Conservation (phyloP, 2,113 vertebrate genomes). For the Apaloderma vittatum region DNA sequence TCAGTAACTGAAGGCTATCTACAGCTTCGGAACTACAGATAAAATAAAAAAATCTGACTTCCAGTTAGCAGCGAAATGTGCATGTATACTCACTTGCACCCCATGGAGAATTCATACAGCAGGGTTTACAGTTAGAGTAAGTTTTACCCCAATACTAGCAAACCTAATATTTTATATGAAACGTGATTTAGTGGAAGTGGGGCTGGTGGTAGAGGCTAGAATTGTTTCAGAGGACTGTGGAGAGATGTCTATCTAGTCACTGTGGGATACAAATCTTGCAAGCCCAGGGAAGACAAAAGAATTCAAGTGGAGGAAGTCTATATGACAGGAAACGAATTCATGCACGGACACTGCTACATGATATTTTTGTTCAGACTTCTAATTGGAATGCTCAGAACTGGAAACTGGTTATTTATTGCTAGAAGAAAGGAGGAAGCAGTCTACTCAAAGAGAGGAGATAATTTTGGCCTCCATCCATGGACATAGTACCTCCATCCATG, state of each 20-base stretch:
- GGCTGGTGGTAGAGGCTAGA: not conserved
- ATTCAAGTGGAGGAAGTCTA: not conserved
- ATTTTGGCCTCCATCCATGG: not conserved
- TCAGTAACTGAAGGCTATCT: not conserved
- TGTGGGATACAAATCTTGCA: not conserved
- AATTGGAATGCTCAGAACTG: not conserved
- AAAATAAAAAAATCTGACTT: not conserved
- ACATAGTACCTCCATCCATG: not conserved
- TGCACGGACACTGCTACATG: accelerated
- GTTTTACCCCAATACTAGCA: not conserved
- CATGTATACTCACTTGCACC: not conserved
- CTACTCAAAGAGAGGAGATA: not conserved
- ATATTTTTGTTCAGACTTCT: not conserved
- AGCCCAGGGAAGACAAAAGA: not conserved
- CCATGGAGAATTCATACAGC: not conserved
- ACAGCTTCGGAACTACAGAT: not conserved
- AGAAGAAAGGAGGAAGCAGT: not conserved
- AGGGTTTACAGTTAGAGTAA: not conserved
- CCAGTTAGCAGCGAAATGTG: not conserved
- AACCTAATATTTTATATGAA: not conserved
- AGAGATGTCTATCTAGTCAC: not conserved
- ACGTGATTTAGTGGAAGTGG: accelerated
- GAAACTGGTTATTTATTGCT: slow-evolving; percentile 35
- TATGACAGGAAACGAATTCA: not conserved
- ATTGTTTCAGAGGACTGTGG: not conserved